Conservation (phyloP, 1,140 invertebrate genomes). For the Eumaeus atala region DNA sequence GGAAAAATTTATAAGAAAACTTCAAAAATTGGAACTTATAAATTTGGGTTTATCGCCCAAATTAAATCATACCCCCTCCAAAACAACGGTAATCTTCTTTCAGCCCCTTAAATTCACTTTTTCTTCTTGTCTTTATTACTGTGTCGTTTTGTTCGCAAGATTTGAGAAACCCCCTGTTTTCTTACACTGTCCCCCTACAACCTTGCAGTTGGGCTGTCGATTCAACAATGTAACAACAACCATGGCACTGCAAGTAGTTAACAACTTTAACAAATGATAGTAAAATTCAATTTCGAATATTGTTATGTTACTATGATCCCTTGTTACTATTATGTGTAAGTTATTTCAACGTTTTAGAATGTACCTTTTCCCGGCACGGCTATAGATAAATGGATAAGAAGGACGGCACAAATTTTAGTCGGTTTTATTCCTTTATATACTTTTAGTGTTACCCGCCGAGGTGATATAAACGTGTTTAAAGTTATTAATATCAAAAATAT, state of each 20-base stretch:
- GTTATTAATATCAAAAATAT: too few species aligned
- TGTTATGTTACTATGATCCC: slow-evolving; percentile 3
- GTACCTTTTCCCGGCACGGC: slow-evolving; percentile 57
- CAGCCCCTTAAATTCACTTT: slow-evolving; percentile 78
- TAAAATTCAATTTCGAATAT: slow-evolving; percentile 59
- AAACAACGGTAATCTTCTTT: slow-evolving; percentile 72
- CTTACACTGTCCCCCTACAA: slow-evolving; percentile 59
- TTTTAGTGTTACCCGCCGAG: too few species aligned
- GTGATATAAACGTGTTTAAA: too few species aligned
- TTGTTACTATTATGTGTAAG: background rate
- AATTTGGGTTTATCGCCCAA: slow-evolving; percentile 45
- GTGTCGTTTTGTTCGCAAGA: slow-evolving; percentile 73
- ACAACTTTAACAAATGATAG: slow-evolving; percentile 40
- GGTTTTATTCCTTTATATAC: slow-evolving; percentile 35
- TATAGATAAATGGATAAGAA: slow-evolving; percentile 49
- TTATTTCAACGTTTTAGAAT: slow-evolving; percentile 11
- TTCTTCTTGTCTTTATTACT: slow-evolving; percentile 76
- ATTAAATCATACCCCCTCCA: slow-evolving; percentile 64
- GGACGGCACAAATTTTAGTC: slow-evolving; percentile 53
- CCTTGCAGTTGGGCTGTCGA: slow-evolving; percentile 38
- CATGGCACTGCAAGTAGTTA: slow-evolving; percentile 32
- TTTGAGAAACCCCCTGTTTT: slow-evolving; percentile 62
- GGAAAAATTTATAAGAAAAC: too few species aligned
- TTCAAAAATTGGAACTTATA: slow-evolving; percentile 5
- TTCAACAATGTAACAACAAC: slow-evolving; percentile 54